Conservation (phyloP, 2,888 invertebrate genomes). For the Lasioglossum zephyrum region DNA sequence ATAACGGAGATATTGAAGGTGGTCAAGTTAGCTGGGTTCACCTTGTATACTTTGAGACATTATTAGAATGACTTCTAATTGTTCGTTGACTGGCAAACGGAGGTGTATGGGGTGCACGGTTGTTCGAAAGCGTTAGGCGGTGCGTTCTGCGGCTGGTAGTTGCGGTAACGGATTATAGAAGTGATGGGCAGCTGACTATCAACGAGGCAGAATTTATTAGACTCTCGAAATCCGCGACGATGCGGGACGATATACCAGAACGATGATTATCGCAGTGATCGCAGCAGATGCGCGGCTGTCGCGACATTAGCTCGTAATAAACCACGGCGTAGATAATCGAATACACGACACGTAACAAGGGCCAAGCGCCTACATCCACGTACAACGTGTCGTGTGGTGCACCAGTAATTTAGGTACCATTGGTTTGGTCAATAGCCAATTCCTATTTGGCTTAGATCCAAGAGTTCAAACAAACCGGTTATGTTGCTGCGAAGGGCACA, state of each 20-base stretch:
- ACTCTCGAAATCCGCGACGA: slow-evolving; percentile 45
- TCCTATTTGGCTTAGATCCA: slow-evolving; percentile 82
- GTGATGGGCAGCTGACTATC: slow-evolving; percentile 30
- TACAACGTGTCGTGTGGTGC: slow-evolving; percentile 70
- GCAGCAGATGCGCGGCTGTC: slow-evolving; percentile 68
- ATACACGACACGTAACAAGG: slow-evolving; percentile 82
- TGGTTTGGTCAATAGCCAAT: slow-evolving; percentile 84
- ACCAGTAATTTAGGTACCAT: slow-evolving; percentile 81
- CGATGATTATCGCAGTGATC: slow-evolving; percentile 59
- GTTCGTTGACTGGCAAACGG: not conserved
- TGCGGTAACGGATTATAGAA: not conserved
- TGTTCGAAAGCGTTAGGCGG: not conserved
- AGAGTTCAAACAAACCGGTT: slow-evolving; percentile 78
- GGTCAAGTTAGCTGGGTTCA: too few relatives aligned
- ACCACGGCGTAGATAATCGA: slow-evolving; percentile 82
- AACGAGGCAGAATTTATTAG: slow-evolving; percentile 41
- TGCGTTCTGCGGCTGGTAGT: not conserved
- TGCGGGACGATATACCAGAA: slow-evolving; percentile 36
- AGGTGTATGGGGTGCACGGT: not conserved
- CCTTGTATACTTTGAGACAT: not conserved
- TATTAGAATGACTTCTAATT: not conserved
- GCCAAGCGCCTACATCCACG: slow-evolving; percentile 68
- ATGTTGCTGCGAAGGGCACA: slow-evolving; percentile 63
- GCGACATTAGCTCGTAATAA: slow-evolving; percentile 79
- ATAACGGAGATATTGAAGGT: too few relatives aligned